These are phyloP conservation scores for Oasisia sp. DNA, from an alignment of 2,888 invertebrate genomes.

Conservation along the genomic window DNA sequence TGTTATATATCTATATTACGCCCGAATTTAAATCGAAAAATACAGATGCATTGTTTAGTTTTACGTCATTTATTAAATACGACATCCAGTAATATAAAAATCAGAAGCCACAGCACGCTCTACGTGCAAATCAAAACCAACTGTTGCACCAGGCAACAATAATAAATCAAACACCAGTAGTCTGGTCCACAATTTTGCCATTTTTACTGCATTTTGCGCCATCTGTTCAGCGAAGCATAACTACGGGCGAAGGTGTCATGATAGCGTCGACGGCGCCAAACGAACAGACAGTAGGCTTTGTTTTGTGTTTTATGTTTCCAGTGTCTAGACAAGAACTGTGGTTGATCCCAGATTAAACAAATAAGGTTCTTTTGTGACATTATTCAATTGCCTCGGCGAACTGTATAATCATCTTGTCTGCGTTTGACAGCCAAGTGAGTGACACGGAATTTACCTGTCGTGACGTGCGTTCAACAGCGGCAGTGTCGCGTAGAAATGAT, in stretches of 20 bases:
- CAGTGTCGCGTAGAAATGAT: not conserved
- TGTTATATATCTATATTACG: not conserved
- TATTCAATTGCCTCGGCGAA: not conserved
- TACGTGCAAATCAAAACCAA: not conserved
- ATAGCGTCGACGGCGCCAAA: not conserved
- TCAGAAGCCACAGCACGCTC: not conserved
- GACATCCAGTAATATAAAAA: not conserved
- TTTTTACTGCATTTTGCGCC: not conserved
- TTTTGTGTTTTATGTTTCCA: too few relatives aligned
- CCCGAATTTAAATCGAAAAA: not conserved
- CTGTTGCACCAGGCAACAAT: too few relatives aligned
- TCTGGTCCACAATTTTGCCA: not conserved
- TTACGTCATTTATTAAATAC: not conserved
- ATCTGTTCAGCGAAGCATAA: not conserved
- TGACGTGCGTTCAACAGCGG: not conserved
- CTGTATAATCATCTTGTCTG: not conserved
- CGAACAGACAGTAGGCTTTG: too few relatives aligned
- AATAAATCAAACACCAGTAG: not conserved
- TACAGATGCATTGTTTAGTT: not conserved
- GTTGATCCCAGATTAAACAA: not conserved
- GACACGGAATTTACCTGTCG: not conserved
- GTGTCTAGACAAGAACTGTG: not conserved
- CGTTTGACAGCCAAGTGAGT: not conserved
- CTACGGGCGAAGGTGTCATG: not conserved
- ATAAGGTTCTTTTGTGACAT: slow-evolving; percentile 1